These are phyloP conservation scores for Gortyna flavago DNA, from an alignment of 2,888 invertebrate genomes.

Conservation along the genomic window DNA sequence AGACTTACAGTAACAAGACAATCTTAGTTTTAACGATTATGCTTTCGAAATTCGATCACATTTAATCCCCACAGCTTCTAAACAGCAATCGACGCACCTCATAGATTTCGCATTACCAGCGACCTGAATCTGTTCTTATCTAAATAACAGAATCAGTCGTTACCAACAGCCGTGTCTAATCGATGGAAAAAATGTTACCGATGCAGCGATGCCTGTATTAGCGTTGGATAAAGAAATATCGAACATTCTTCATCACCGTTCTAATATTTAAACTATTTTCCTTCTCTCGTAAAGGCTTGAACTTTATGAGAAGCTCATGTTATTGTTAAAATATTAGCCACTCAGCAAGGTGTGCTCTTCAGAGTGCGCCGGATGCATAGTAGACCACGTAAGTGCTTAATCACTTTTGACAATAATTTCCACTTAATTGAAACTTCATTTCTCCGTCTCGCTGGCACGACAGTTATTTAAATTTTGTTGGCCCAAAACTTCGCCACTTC, in stretches of 20 bases:
- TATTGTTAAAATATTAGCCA: not conserved
- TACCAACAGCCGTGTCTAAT: slow-evolving; percentile 33
- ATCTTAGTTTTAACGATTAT: not conserved
- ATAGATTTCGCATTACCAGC: slow-evolving; percentile 31
- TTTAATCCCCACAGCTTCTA: not conserved
- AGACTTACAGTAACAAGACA: not conserved
- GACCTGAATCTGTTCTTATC: slow-evolving; percentile 21
- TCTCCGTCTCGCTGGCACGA: not conserved
- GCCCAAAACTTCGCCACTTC: not conserved
- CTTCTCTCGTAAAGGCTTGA: not conserved
- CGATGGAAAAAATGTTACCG: slow-evolving; percentile 18
- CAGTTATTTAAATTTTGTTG: not conserved
- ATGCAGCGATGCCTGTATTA: not conserved
- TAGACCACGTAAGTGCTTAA: not conserved
- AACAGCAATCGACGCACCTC: slow-evolving; percentile 25
- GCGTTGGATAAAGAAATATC: not conserved
- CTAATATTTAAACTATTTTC: not conserved
- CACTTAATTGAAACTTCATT: not conserved
- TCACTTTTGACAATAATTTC: not conserved
- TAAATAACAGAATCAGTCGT: slow-evolving; percentile 31
- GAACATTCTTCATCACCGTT: not conserved
- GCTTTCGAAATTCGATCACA: not conserved
- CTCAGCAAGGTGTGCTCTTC: no score
- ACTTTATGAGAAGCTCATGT: not conserved
- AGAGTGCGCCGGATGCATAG: not conserved